A percentile compares a stretch with the other conserved stretches of the same genome.
Conservation (phyloP, 1,140 invertebrate species). For the Plodia interpunctella region DNA sequence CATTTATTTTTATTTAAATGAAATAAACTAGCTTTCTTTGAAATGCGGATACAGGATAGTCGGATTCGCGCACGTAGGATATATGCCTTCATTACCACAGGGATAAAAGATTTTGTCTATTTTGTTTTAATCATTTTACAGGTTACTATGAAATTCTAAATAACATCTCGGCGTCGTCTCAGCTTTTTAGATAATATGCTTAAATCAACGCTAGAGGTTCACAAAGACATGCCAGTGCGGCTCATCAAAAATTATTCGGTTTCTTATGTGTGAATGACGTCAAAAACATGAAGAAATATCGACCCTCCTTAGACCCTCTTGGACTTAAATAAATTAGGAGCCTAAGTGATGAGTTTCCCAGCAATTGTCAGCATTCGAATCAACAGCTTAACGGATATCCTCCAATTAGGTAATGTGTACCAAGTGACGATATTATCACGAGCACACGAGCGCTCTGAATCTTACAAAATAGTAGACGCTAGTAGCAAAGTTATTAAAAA, state of each 20-base stretch:
- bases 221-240: neutral
- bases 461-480: neutral
- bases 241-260: neutral
- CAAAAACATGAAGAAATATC: neutral
- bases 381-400: constrained; percentile 12
- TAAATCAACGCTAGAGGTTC: neutral
- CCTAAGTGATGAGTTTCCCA: neutral
- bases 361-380: constrained; percentile 19
- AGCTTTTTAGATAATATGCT: neutral
- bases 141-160: no score
- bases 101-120: no score
- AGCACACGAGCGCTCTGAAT: neutral
- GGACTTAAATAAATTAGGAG: neutral
- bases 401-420: constrained; percentile 11
- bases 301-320: neutral
- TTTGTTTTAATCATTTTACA: no score
- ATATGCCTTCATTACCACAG: no score
- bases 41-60: no score
- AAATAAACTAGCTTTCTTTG: no score
- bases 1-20: no score
- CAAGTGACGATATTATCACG: constrained; percentile 17
- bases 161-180: neutral
- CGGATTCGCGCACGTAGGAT: no score
- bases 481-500: constrained; percentile 39
- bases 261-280: neutral